Percentiles rank a stretch among this genome's conserved stretches.
phyloP scores from a whole-genome alignment of 2,113 vertebrate species.

The Lichenostomus cassidix region DNA sequence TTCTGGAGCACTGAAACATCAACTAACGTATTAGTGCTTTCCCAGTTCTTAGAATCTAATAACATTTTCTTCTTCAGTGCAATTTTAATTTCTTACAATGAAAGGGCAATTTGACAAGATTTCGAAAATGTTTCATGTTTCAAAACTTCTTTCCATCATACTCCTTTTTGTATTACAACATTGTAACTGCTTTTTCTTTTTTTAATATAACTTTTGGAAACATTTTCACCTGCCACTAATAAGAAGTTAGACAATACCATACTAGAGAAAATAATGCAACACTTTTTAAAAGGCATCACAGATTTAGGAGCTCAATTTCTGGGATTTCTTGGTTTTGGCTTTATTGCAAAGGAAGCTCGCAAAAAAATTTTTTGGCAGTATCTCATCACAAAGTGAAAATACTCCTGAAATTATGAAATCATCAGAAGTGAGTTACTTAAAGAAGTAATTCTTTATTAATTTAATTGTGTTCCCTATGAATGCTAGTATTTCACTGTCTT shows the following conservation, averaged over 20 bases:
- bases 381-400: background rate
- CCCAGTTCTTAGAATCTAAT: background rate
- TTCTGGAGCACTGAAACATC: background rate
- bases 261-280: background rate
- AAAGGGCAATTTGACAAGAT: background rate
- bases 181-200: background rate
- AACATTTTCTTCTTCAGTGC: background rate
- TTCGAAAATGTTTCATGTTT: background rate
- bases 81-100: background rate
- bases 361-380: background rate
- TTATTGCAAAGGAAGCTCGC: background rate
- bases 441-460: background rate
- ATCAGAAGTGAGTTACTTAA: background rate
- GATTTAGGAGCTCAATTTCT: background rate
- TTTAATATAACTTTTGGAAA: background rate
- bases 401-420: background rate
- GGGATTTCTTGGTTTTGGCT: background rate
- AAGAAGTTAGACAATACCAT: background rate
- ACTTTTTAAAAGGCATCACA: rapidly evolving
- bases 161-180: background rate
- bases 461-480: background rate
- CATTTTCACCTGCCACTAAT: background rate
- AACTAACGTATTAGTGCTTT: background rate
- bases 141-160: background rate
- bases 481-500: background rate